Conservation (phyloP, 2,888 invertebrate genomes). For the Tachina grossa region DNA sequence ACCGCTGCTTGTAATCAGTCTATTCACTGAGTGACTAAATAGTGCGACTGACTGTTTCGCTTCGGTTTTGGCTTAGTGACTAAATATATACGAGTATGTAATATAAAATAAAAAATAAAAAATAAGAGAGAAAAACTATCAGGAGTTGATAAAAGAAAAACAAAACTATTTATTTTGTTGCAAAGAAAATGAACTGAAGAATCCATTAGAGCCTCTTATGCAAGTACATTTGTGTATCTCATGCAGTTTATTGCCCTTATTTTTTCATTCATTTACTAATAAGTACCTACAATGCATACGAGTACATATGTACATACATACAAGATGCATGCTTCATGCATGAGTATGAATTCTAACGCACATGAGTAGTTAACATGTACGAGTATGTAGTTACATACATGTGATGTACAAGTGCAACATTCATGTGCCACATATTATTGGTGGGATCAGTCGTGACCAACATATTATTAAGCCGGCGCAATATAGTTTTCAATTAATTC, state of each 20-base stretch:
- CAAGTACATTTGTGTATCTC: slow-evolving; percentile 33
- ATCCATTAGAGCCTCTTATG: slow-evolving; percentile 63
- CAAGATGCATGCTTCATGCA: not conserved
- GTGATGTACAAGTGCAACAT: slow-evolving; percentile 26
- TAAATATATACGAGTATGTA: not conserved
- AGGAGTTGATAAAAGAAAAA: slow-evolving; percentile 52
- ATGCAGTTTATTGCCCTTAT: slow-evolving; percentile 68
- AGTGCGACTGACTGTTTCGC: slow-evolving; percentile 18
- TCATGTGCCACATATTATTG: slow-evolving; percentile 23
- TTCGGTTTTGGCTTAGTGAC: slow-evolving; percentile 27
- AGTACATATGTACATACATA: no score
- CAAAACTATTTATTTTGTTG: slow-evolving; percentile 34
- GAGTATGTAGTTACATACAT: not conserved
- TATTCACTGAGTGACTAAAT: slow-evolving; percentile 44
- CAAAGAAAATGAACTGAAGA: slow-evolving; percentile 46
- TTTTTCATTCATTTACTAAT: slow-evolving; percentile 46
- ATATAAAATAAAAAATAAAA: not conserved
- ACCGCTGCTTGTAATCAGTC: not conserved
- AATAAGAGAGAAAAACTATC: slow-evolving; percentile 30
- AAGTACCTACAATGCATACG: not conserved
- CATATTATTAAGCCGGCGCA: not conserved
- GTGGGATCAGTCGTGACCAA: not conserved
- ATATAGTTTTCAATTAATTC: no score
- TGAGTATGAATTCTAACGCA: not conserved
- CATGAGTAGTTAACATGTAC: not conserved